Percentiles rank a stretch among this genome's conserved stretches.
phyloP scores from a whole-genome alignment of 2,888 invertebrate species.

The Drosophila mulleri region DNA sequence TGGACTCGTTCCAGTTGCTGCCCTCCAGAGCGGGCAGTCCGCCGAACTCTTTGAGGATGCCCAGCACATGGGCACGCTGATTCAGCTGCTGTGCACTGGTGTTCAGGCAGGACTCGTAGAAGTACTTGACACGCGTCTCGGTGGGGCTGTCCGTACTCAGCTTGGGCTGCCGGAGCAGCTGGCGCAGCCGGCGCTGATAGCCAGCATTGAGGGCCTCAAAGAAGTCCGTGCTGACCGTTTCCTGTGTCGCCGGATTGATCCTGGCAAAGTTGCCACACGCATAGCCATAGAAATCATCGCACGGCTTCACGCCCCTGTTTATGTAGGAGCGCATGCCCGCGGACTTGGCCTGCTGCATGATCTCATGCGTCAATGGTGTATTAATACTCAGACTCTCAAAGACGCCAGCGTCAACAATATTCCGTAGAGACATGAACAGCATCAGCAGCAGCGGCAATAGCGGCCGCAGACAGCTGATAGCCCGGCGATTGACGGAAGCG shows the following conservation, averaged over 20 bases:
- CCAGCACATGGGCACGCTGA: conserved; percentile 60
- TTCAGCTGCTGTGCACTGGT: conserved; percentile 17
- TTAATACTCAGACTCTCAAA: conserved; percentile 59
- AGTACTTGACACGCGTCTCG: conserved; percentile 80
- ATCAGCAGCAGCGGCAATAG: conserved; percentile 34
- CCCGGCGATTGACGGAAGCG: conserved; percentile 30
- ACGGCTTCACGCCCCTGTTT: conserved; percentile 64
- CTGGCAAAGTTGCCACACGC: conserved; percentile 81
- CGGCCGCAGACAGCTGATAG: conserved; percentile 20
- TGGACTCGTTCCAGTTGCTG: conserved; percentile 68
- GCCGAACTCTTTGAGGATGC: conserved; percentile 74
- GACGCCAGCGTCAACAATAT: conserved; percentile 22
- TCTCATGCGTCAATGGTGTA: conserved; percentile 64
- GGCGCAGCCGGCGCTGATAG: conserved; percentile 70
- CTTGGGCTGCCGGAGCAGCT: conserved; percentile 63
- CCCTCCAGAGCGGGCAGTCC: conserved; percentile 82
- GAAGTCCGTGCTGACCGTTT: conserved; percentile 27
- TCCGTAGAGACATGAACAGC: conserved; percentile 19
- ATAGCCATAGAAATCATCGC: conserved; percentile 79
- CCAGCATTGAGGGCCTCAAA: conserved; percentile 49
- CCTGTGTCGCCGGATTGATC: conserved; percentile 63
- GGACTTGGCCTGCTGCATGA: conserved; percentile 78
- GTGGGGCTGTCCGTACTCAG: conserved; percentile 69
- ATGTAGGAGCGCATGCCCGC: conserved; percentile 77
- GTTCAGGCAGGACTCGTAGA: conserved; percentile 82